Conservation (phyloP, 2,113 vertebrate species). For the Corythornis vintsioides region DNA sequence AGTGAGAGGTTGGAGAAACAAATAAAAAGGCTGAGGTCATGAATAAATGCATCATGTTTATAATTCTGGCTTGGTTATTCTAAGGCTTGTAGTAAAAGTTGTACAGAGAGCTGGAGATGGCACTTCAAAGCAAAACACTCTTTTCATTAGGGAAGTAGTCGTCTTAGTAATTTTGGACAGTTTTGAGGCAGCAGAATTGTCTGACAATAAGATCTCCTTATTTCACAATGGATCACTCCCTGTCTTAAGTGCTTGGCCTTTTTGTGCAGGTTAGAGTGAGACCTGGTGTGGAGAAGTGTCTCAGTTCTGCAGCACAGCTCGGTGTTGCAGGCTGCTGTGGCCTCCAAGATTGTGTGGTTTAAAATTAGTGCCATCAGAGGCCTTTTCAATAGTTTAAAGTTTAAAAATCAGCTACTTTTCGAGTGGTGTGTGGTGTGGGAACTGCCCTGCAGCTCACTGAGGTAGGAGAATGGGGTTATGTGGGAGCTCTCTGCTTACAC, state of each 20-base stretch:
- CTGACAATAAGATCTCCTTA: neutral
- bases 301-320: neutral
- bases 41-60: neutral
- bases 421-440: neutral
- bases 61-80: neutral
- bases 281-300: neutral
- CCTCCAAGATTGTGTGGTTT: accelerated
- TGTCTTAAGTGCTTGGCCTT: slow-evolving; percentile 2
- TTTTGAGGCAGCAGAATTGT: neutral
- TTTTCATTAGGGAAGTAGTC: neutral
- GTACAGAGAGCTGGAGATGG: neutral
- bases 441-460: accelerated
- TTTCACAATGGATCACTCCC: neutral
- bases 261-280: neutral
- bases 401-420: neutral
- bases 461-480: neutral
- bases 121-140: neutral
- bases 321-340: neutral
- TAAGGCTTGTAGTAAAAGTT: neutral
- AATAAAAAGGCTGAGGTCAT: neutral
- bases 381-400: neutral
- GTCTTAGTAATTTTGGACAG: neutral
- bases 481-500: accelerated
- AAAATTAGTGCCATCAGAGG: accelerated
- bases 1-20: neutral